Base-by-base conservation (phyloP, 2,888 invertebrate genomes). In the Andrena fulva region DNA sequence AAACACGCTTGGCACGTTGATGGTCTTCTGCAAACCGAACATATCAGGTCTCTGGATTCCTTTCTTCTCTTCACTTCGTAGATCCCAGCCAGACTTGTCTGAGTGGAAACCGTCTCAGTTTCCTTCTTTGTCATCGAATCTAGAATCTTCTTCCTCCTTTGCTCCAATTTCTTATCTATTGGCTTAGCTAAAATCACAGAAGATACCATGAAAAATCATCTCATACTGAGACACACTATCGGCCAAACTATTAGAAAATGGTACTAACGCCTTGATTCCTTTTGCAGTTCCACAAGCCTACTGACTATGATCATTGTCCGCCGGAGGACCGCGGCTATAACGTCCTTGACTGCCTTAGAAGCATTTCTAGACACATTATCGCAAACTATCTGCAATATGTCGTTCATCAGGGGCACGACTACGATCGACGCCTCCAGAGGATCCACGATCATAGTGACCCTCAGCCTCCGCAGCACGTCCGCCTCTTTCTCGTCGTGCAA, bases 11-110 rank as follows among this genome's bases (percentile, higher is more conserved):
- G 62, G 7, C 90, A 90, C 12, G 73, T 59, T 0, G 90, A 89
- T 20, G 84, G 71, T 33, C 77, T 74, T 62, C 69, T 62, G 54
- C 90, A 90, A 59, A 87, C 69, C 6, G 84, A 81, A 33, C 89
- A 89, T 6, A 85, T 12, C 10, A 76, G 69, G 16, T 87, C 80
- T 16, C 63, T 77, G 2, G 82, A 69, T 35, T 84, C 83, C 6
- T 87, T 77, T 12, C 88, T 64, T 33, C 84, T 90, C 8, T 52
- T 71, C 5, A 89, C 60, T 56, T 88, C 86, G 0, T 73, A 83
- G 24, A 90, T 84, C 8, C 87, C 90, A 31, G 89, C 86, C 54
- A 90, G 74, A 29, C 80, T 85, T 0, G 90, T 90, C 31, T 90
- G 90, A 4, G 90, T 88, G 4, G 69, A 79, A 3, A 68, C 63